phyloP scores from a whole-genome alignment of 2,888 invertebrate species.

The Phoronis australis region DNA sequence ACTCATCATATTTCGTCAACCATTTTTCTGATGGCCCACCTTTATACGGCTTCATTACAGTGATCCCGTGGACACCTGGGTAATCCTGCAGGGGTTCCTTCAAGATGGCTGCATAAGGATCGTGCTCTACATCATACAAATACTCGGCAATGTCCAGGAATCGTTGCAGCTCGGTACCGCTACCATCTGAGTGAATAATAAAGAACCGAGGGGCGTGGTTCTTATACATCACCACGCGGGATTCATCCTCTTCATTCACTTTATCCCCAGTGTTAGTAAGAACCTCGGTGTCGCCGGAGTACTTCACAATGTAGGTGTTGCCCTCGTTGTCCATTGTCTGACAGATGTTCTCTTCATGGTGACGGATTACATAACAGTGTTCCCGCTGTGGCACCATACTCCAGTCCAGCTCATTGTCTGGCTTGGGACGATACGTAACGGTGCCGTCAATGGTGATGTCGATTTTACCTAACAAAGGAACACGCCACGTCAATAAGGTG shows the following conservation, averaged over 20 bases:
- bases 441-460: slow-evolving; percentile 30
- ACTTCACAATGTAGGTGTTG: slow-evolving; percentile 43
- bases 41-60: slow-evolving; percentile 39
- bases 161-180: slow-evolving; percentile 46
- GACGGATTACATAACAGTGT: slow-evolving; percentile 38
- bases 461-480: no score
- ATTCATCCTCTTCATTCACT: slow-evolving; percentile 21
- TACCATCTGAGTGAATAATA: slow-evolving; percentile 44
- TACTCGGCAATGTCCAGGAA: slow-evolving; percentile 48
- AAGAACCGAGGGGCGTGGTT: slow-evolving; percentile 50
- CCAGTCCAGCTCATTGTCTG: slow-evolving; percentile 31
- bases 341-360: slow-evolving; percentile 39
- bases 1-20: slow-evolving; percentile 43
- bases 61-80: slow-evolving; percentile 46
- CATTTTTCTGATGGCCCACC: slow-evolving; percentile 41
- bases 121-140: slow-evolving; percentile 39
- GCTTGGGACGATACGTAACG: slow-evolving; percentile 31
- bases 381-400: slow-evolving; percentile 26
- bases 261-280: slow-evolving; percentile 25
- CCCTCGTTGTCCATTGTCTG: slow-evolving; percentile 46
- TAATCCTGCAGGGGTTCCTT: slow-evolving; percentile 46
- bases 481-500: no score
- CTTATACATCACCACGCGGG: slow-evolving; percentile 25
- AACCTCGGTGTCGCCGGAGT: slow-evolving; percentile 42
- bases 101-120: slow-evolving; percentile 43